Base-by-base conservation (phyloP, 2,888 invertebrate genomes). In the Pterostichus madidus region DNA sequence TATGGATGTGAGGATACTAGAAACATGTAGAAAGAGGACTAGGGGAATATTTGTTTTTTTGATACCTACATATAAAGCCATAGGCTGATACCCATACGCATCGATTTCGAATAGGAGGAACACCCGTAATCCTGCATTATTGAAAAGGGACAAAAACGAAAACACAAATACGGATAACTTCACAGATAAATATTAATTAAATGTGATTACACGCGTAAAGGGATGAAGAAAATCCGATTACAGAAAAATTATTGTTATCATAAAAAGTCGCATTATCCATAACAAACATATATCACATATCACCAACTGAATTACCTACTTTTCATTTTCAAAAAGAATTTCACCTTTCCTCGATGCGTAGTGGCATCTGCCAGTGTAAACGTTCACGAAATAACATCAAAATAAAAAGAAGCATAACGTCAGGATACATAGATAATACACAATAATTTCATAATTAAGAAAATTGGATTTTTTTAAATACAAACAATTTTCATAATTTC, bases 111-210 rank as follows among this genome's bases (percentile, higher is more conserved):
- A 71, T 44, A 71, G 15, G 15, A 68, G 39, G 68, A 71, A 71
- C 68, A 46, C 17, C 15, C 44, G 68, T 80, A 80, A 80, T 80
- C 80, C 71, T 53, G 56, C 53, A 73, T 80, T 80, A 80, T 80
- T 80, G 71, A 80, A 80, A 52, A 71, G 61, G 78, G 78, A 61
- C 78, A 78, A 78, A 77, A 78, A 78, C 61, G 78, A 17, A 61
- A 56, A 59, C 78, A 39, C 80, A 52, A 68, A 80, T 17, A 73
- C 17, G 49, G 73, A 73, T 80, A 80, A 71, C 44, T 71, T 71
- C 39, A 17, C 17, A 71, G 64, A 39, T 71, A 71, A 71, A 73
- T 80, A 80, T 73, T 71, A 71, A 80, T 80, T 73, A 80, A 80
- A 80, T 80, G 80, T 56, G 71, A 80, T 73, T n/a, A 56, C 73